Percentiles rank a stretch among this genome's conserved stretches.
phyloP scores from a whole-genome alignment of 2,888 invertebrate genomes.

The Cecidostiba fungosa region DNA sequence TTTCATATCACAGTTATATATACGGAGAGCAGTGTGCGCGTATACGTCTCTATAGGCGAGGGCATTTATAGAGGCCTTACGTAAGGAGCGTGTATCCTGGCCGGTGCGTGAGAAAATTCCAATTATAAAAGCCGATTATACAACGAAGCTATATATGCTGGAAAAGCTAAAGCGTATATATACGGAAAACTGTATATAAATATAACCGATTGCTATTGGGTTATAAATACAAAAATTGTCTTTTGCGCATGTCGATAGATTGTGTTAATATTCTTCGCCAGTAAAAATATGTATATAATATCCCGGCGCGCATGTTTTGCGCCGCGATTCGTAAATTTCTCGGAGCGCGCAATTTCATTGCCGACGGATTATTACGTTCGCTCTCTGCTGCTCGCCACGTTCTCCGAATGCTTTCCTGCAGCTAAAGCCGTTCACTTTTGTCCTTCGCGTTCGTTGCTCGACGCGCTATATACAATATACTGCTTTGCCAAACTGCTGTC shows the following conservation, averaged over 20 bases:
- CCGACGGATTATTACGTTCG: conserved; percentile 34
- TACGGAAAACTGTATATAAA: not conserved
- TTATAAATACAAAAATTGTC: too few species aligned
- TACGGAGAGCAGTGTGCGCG: not conserved
- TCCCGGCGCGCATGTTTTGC: not conserved
- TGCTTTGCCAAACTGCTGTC: conserved; percentile 47
- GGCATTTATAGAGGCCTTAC: too few species aligned
- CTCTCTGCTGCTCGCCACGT: conserved; percentile 6
- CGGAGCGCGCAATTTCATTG: conserved; percentile 32
- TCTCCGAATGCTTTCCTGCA: conserved; percentile 47
- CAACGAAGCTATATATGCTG: conserved; percentile 32
- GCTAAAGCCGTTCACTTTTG: conserved; percentile 59
- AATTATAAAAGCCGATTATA: conserved; percentile 55
- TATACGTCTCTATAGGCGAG: too few species aligned
- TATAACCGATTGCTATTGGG: not conserved
- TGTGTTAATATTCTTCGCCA: conserved; percentile 31
- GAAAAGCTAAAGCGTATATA: not conserved
- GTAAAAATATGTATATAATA: not conserved
- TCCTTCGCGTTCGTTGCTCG: conserved; percentile 47
- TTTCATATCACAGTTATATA: not conserved
- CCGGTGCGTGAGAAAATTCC: conserved; percentile 55
- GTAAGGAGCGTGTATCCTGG: conserved; percentile 36
- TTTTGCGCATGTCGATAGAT: not conserved
- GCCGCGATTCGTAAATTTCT: conserved; percentile 39
- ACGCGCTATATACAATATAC: not conserved